Conservation (phyloP, 2,113 vertebrate species). For the Ursus arctos region DNA sequence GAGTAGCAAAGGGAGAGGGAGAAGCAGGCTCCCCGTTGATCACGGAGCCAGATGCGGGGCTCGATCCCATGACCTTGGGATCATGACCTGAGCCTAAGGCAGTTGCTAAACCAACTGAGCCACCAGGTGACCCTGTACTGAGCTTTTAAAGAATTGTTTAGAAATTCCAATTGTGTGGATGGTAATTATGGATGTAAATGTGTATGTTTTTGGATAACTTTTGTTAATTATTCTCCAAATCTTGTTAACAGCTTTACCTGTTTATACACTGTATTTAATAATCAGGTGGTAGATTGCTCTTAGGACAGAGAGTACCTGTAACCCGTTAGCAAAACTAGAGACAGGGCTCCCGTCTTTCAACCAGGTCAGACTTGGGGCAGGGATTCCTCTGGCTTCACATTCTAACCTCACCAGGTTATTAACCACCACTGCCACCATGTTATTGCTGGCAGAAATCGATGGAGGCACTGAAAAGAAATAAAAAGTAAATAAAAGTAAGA, state of each 20-base stretch:
- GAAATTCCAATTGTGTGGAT: not conserved
- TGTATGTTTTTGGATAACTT: not conserved
- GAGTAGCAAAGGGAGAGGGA: no score
- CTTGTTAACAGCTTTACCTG: not conserved
- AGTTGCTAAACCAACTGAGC: no score
- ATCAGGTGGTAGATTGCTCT: not conserved
- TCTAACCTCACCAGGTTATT: conserved; percentile 93
- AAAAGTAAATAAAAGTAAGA: not conserved
- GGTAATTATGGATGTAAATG: not conserved
- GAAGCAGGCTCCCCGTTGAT: no score
- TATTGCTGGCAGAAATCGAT: conserved; percentile 92
- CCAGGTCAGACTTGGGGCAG: conserved; percentile 96
- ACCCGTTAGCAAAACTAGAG: conserved; percentile 91
- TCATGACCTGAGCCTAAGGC: no score
- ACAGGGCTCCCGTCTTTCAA: conserved; percentile 97
- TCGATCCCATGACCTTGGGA: no score
- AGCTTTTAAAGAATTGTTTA: not conserved
- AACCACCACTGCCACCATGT: conserved; percentile 92
- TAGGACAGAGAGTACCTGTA: conserved; percentile 90
- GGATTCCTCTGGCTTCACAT: conserved; percentile 96
- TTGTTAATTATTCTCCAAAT: not conserved
- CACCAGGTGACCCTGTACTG: no score
- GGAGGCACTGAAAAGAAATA: conserved; percentile 90
- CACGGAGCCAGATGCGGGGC: no score
- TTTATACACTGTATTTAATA: not conserved